Evolutionary conservation across 2,797 vertebrate genomes (phyloP).

Genomic region (Silurus lanzhouensis): DNA sequence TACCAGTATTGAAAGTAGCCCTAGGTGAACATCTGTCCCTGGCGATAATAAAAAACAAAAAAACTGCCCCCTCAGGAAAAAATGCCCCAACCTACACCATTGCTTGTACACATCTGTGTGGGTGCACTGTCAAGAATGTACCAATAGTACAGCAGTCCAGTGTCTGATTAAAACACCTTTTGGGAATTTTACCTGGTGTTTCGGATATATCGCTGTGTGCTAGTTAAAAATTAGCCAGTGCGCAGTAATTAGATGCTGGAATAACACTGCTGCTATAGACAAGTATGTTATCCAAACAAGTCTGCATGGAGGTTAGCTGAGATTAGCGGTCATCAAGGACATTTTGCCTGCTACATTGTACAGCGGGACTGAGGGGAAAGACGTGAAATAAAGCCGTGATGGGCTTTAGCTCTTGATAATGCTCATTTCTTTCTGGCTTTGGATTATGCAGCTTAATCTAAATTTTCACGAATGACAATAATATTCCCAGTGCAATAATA

Average conservation of each 20-base stretch:
- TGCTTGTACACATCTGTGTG: neutral
- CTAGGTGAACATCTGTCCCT: neutral
- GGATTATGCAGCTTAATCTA: neutral
- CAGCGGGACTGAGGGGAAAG: neutral
- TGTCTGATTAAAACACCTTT: neutral
- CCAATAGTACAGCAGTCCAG: neutral
- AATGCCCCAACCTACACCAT: neutral
- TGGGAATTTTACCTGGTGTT: conserved; percentile 2
- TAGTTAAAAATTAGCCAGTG: conserved; percentile 19
- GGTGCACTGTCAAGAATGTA: neutral
- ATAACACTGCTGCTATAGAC: neutral
- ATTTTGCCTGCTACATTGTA: conserved; percentile 8
- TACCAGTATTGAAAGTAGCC: neutral
- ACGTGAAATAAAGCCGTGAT: neutral
- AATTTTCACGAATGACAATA: neutral
- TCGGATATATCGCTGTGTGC: neutral
- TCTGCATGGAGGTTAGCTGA: neutral
- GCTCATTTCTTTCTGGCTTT: neutral
- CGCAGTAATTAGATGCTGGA: neutral
- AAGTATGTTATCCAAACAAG: neutral
- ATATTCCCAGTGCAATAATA: too few species aligned
- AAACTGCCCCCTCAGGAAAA: neutral
- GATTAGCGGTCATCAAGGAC: neutral
- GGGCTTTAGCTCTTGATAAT: neutral
- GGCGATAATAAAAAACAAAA: neutral